Conservation (phyloP, 2,797 vertebrate species). For the Leucoraja ocellata region DNA sequence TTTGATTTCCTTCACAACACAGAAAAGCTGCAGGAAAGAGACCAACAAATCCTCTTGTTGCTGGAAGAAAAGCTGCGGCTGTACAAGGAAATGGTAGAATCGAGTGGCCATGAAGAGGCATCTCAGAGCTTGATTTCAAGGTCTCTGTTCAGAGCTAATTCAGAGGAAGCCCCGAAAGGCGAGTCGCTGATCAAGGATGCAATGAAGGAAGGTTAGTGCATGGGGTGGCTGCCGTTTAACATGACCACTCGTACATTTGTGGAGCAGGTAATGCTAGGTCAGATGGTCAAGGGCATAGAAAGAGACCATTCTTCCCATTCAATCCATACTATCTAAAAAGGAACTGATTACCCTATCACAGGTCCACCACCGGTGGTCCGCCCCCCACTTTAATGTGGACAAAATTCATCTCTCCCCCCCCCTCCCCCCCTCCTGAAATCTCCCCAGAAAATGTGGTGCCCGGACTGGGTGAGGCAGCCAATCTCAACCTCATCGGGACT, state of each 20-base stretch:
- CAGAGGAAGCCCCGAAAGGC: slow-evolving; percentile 72
- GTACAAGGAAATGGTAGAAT: slow-evolving; percentile 80
- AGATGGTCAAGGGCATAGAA: not conserved
- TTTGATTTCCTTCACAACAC: slow-evolving; percentile 38
- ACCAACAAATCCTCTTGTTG: slow-evolving; percentile 78
- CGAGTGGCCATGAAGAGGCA: slow-evolving; percentile 62
- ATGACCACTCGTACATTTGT: too few relatives aligned
- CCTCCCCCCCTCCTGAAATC: too few relatives aligned
- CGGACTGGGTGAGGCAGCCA: too few relatives aligned
- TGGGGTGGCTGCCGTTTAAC: not conserved
- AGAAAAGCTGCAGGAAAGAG: slow-evolving; percentile 87
- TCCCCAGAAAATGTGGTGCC: too few relatives aligned
- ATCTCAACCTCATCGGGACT: too few relatives aligned
- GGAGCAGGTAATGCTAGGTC: not conserved
- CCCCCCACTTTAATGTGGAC: too few relatives aligned
- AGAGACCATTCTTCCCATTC: too few relatives aligned
- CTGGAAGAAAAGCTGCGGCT: slow-evolving; percentile 86
- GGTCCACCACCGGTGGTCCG: too few relatives aligned
- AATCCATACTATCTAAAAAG: too few relatives aligned
- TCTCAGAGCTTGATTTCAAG: slow-evolving; percentile 51
- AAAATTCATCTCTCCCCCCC: too few relatives aligned
- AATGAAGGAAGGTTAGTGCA: slow-evolving; percentile 77
- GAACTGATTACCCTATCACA: too few relatives aligned
- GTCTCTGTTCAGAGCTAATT: slow-evolving; percentile 75
- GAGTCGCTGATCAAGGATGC: slow-evolving; percentile 80